Evolutionary conservation across 2,888 invertebrate genomes (phyloP).

Genomic region (Andrena hattorfiana): DNA sequence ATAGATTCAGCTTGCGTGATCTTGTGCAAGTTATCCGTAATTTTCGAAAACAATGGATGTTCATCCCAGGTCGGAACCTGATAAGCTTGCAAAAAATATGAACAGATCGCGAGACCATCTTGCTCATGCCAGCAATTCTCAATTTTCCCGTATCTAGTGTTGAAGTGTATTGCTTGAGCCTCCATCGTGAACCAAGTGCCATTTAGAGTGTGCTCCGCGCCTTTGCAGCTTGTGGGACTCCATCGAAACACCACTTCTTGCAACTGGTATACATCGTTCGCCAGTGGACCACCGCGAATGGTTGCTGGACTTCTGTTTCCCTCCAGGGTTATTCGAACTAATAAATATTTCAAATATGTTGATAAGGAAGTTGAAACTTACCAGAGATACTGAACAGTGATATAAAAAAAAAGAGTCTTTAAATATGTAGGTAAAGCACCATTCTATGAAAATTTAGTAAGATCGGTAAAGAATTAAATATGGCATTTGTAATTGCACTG

Average conservation of each 20-base stretch:
- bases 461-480: neutral
- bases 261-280: slow-evolving; percentile 69
- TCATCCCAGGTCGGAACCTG: slow-evolving; percentile 64
- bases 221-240: slow-evolving; percentile 74
- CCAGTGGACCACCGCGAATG: slow-evolving; percentile 73
- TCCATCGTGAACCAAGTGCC: slow-evolving; percentile 79
- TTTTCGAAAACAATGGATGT: slow-evolving; percentile 62
- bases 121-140: slow-evolving; percentile 73
- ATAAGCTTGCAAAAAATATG: slow-evolving; percentile 75
- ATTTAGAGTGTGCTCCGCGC: slow-evolving; percentile 76
- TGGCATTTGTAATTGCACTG: no score
- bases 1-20: slow-evolving; percentile 48
- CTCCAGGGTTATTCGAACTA: slow-evolving; percentile 70
- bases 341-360: neutral
- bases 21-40: slow-evolving; percentile 63
- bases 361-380: neutral
- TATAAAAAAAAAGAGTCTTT: no score
- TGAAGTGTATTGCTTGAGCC: slow-evolving; percentile 77
- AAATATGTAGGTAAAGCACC: no score
- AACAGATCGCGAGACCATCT: slow-evolving; percentile 75
- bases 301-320: slow-evolving; percentile 59
- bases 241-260: slow-evolving; percentile 75
- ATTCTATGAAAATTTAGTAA: neutral
- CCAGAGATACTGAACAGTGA: no score
- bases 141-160: slow-evolving; percentile 69